Conservation (phyloP, 2,113 vertebrate species). For the Anolis sagrei region DNA sequence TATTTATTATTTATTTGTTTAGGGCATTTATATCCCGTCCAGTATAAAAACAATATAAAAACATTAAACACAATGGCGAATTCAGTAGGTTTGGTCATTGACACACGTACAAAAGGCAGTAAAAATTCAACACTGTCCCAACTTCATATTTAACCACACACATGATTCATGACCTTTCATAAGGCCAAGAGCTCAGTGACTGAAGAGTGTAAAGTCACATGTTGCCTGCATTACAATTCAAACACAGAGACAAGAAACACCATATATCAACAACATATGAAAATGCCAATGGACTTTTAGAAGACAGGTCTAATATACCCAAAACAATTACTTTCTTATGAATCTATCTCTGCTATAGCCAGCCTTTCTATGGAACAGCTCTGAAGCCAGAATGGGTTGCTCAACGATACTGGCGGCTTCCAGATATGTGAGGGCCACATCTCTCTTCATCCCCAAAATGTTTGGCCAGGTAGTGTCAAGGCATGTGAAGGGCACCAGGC, state of each 20-base stretch:
- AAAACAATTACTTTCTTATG: not conserved
- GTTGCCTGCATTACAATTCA: not conserved
- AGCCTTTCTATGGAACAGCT: not conserved
- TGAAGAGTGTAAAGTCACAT: not conserved
- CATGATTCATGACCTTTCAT: not conserved
- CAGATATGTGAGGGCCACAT: not conserved
- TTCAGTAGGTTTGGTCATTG: too few relatives aligned
- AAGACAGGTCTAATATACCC: not conserved
- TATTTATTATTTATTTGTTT: too few relatives aligned
- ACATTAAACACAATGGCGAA: too few relatives aligned
- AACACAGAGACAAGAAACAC: not conserved
- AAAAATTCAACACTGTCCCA: too few relatives aligned
- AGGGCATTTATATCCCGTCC: too few relatives aligned
- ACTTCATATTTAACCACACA: not conserved
- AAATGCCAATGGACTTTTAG: slow-evolving; percentile 4
- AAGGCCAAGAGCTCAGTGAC: not conserved
- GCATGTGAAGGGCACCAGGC: not conserved
- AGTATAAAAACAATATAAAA: too few relatives aligned
- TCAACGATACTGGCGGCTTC: not conserved
- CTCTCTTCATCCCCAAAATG: not conserved
- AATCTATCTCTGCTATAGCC: too few relatives aligned
- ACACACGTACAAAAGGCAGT: too few relatives aligned
- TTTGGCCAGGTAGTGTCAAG: not conserved
- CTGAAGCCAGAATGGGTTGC: too few relatives aligned
- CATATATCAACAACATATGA: not conserved